Conservation (phyloP, 2,888 invertebrate genomes). For the Caenorhabditis becei region DNA sequence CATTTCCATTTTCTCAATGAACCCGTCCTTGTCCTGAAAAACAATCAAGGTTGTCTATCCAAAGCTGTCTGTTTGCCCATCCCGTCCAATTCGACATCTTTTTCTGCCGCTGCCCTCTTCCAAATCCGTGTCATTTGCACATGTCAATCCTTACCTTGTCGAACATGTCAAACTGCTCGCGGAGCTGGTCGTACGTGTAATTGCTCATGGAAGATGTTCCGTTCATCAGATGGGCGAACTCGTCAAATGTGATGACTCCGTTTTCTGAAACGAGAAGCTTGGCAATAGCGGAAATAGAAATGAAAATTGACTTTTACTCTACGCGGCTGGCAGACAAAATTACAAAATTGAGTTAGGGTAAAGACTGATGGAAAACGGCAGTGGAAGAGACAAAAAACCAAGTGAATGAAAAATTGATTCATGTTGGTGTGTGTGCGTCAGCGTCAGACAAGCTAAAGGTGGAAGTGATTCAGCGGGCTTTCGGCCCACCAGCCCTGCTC, state of each 20-base stretch:
- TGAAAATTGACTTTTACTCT: conserved; percentile 9
- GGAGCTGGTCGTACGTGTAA: conserved; percentile 74
- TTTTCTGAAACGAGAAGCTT: conserved; percentile 71
- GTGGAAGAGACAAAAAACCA: conserved; percentile 1
- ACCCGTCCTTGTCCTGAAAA: conserved; percentile 80
- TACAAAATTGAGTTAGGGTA: conserved; percentile 14
- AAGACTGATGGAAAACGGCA: neutral
- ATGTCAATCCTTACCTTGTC: conserved; percentile 70
- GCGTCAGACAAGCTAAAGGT: neutral
- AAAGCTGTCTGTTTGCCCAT: neutral
- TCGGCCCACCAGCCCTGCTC: neutral
- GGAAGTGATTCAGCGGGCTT: neutral
- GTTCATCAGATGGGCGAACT: conserved; percentile 78
- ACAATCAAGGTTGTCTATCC: conserved; percentile 30
- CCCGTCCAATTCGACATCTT: neutral
- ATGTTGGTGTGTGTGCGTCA: neutral
- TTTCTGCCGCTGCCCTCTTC: neutral
- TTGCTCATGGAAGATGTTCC: conserved; percentile 64
- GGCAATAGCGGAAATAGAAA: neutral
- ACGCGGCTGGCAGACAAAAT: conserved; percentile 10
- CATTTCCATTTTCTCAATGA: conserved; percentile 80
- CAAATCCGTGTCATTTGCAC: neutral
- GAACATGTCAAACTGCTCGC: conserved; percentile 79
- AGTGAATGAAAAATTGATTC: neutral
- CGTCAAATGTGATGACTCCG: conserved; percentile 80